Evolutionary conservation across 2,797 vertebrate genomes (phyloP).

Genomic region (Psittacula derbiana): DNA sequence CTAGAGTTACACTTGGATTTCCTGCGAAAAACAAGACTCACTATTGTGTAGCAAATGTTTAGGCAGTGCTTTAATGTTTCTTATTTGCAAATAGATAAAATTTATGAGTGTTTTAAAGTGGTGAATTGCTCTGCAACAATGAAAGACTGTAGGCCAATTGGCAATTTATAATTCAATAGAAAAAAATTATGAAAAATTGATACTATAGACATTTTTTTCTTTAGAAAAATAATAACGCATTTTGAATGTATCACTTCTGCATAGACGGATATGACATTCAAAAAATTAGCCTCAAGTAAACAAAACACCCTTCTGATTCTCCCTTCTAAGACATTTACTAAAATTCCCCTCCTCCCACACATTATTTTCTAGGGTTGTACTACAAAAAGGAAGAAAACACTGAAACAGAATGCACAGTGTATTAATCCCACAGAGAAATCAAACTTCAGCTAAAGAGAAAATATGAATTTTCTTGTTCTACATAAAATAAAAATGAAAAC

Average conservation of each 20-base stretch:
- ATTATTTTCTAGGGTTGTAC: not conserved
- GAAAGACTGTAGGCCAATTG: not conserved
- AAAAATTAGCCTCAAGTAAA: not conserved
- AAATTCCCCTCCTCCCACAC: not conserved
- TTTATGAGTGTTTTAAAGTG: not conserved
- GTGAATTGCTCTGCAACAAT: not conserved
- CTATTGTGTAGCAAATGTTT: not conserved
- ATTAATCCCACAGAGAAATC: not conserved
- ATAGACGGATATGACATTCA: not conserved
- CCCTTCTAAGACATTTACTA: not conserved
- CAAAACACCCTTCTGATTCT: not conserved
- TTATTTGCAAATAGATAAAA: not conserved
- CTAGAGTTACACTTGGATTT: not conserved
- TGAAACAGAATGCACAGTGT: not conserved
- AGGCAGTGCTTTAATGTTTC: not conserved
- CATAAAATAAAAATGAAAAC: not conserved
- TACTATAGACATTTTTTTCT: not conserved
- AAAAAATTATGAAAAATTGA: not conserved
- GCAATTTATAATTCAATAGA: not conserved
- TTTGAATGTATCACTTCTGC: slow-evolving; percentile 22
- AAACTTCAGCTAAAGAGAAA: not conserved
- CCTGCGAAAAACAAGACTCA: not conserved
- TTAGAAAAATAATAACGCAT: not conserved
- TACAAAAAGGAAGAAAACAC: not conserved
- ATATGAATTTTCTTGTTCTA: not conserved